Conservation (phyloP, 1,140 invertebrate genomes). For the Trachymyrmex cornetzi region DNA sequence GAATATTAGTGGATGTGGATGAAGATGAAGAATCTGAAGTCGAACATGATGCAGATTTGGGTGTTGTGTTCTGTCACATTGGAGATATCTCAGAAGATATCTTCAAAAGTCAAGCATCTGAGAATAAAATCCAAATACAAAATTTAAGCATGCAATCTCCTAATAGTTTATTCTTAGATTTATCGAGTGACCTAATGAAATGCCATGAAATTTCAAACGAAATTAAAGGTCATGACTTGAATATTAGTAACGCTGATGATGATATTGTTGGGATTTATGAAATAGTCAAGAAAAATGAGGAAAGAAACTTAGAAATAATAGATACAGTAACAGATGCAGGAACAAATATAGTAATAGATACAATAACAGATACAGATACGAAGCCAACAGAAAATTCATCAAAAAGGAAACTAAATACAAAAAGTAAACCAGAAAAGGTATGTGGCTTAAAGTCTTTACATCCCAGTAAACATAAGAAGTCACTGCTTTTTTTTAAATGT, state of each 20-base stretch:
- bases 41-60: background rate
- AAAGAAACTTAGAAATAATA: background rate
- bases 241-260: background rate
- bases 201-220: background rate
- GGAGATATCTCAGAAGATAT: background rate
- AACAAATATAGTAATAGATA: background rate
- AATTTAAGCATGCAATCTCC: background rate
- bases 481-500: background rate
- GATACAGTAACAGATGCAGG: background rate
- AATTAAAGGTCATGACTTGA: background rate
- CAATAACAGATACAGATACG: background rate
- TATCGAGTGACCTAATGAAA: background rate
- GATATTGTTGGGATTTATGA: background rate
- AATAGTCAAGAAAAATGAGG: background rate
- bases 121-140: background rate
- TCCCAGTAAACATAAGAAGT: no score
- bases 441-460: background rate
- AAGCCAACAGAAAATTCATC: background rate
- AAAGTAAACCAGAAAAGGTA: background rate
- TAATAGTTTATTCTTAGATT: background rate
- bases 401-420: background rate
- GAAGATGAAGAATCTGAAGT: background rate
- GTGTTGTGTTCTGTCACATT: background rate
- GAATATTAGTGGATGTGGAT: background rate
- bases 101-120: background rate